Evolutionary conservation across 2,888 invertebrate species (phyloP), one percentile per base, ranked within the genome.

Genomic region (Tenthredo scrophulariae): DNA sequence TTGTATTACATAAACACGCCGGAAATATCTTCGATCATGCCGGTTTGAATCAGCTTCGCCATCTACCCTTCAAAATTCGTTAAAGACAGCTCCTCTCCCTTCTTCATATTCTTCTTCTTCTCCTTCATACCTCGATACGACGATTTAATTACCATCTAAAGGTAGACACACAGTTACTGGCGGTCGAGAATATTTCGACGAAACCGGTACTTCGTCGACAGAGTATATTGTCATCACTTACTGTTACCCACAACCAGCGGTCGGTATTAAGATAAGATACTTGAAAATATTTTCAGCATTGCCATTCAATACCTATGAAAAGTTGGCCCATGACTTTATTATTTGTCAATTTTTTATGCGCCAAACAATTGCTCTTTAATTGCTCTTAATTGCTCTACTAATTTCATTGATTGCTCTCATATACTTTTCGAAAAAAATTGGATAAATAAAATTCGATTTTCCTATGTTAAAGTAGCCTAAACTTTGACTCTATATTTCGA

Each of bases 1-100:
- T 62, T 80, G 29, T 50, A 62, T 80, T 80, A 62, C 80, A 62
- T 80, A 58, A 80, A 80, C 80, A 80, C 37, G 58, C 37, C 40
- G 58, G 62, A 40, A 40, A 62, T 80, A 62, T 26, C 58, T 40
- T 62, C 6, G 40, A 5, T 62, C 26, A 62, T 62, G 62, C 80
- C 80, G 80, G 80, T 58, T 40, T 26, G 37, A 62, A 80, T 62
- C 33, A 26, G 62, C 37, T 62, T 37, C 80, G 80, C 80, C 80
- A 80, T 62, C 80, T 80, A 40, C 22, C 15, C 37, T 50, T 3
- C 37, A 29, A 80, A 22, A 4, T 80, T 22, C 22, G 58, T 10
- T 18, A 5, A 75, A 46, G 0, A 22, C 18, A 29, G 29, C 9
- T 22, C 29, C 22, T 74, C 37, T 13, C n/a, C 43, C 13, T n/a